Evolutionary conservation across 2,888 invertebrate genomes (phyloP).

Genomic region (Megastigmus dorsalis): DNA sequence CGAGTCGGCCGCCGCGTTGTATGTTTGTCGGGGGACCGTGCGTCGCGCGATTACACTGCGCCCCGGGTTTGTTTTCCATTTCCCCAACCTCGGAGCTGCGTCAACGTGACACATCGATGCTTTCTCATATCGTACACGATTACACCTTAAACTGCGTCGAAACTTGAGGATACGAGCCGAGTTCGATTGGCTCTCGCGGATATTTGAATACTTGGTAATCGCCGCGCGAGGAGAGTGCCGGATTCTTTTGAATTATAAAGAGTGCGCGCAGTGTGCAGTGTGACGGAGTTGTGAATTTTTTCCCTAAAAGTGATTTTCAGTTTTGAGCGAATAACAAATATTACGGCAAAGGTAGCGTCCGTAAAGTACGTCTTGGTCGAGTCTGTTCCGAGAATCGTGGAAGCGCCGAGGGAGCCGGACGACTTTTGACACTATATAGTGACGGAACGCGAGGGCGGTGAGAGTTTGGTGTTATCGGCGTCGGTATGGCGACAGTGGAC

Average conservation of each 20-base stretch:
- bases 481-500: constrained; percentile 36
- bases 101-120: too few species aligned
- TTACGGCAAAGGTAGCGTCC: neutral
- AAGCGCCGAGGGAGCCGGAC: too few species aligned
- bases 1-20: constrained; percentile 69
- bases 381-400: too few species aligned
- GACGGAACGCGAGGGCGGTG: too few species aligned
- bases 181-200: too few species aligned
- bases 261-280: neutral
- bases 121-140: too few species aligned
- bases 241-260: too few species aligned
- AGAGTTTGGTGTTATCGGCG: constrained; percentile 14
- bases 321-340: neutral
- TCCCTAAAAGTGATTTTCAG: neutral
- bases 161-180: neutral
- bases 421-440: constrained; percentile 25
- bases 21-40: constrained; percentile 42
- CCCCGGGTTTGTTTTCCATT: neutral
- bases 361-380: too few species aligned
- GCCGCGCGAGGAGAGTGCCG: neutral
- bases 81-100: neutral
- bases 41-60: constrained; percentile 23
- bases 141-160: too few species aligned
- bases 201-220: neutral
- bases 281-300: neutral